These are phyloP conservation scores for Hirundo rustica DNA, from an alignment of 2,797 vertebrate genomes.

Conservation along the genomic window DNA sequence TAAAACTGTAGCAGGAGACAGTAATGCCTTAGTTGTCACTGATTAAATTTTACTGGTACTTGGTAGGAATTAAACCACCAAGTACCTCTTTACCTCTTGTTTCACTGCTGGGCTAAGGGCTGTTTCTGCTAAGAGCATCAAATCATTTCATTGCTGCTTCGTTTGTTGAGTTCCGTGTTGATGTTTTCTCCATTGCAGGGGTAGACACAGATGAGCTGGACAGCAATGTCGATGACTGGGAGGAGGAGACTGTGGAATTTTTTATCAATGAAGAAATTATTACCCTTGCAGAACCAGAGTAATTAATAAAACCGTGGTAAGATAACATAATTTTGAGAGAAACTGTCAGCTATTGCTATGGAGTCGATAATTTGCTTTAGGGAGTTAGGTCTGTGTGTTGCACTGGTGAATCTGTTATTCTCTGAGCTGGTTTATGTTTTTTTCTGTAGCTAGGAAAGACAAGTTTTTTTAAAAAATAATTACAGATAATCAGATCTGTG, in stretches of 20 bases:
- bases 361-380: background rate
- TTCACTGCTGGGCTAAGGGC: background rate
- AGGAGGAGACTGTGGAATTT: slow-evolving; percentile 99
- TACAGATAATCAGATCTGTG: background rate
- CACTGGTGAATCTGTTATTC: background rate
- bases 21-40: background rate
- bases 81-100: background rate
- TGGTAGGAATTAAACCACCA: background rate
- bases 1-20: background rate
- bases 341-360: background rate
- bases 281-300: slow-evolving; percentile 90
- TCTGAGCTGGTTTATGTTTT: background rate
- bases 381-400: background rate
- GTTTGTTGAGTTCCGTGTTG: background rate
- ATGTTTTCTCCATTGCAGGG: slow-evolving; percentile 69
- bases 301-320: slow-evolving; percentile 84
- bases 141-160: background rate
- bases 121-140: background rate
- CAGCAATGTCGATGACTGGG: slow-evolving; percentile 98
- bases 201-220: slow-evolving; percentile 95
- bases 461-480: background rate
- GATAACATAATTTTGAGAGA: background rate
- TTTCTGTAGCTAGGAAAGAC: background rate
- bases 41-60: background rate
- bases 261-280: slow-evolving; percentile 99